phyloP scores from a whole-genome alignment of 2,113 vertebrate genomes.

The Trachemys scripta region DNA sequence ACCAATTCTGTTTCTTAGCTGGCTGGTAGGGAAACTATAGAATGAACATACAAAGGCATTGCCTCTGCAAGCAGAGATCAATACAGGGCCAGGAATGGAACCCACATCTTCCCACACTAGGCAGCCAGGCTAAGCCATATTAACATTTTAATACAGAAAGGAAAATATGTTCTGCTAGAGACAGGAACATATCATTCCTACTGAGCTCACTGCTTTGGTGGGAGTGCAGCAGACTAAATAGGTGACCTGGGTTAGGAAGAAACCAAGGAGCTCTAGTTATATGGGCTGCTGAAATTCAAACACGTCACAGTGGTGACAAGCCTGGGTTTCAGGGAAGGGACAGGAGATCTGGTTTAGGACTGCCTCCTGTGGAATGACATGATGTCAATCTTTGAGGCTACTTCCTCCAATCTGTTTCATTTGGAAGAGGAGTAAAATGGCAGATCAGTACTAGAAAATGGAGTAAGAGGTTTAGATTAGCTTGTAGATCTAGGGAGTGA shows the following conservation, averaged over 20 bases:
- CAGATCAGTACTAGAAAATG: slow-evolving; percentile 22
- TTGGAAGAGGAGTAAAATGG: slow-evolving; percentile 30
- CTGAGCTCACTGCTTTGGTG: not conserved
- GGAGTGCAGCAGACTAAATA: not conserved
- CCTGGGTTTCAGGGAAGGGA: not conserved
- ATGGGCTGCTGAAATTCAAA: not conserved
- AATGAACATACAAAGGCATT: not conserved
- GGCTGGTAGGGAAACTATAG: not conserved
- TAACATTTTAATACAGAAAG: not conserved
- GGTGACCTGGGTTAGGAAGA: not conserved
- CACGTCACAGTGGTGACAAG: not conserved
- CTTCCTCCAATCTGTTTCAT: slow-evolving; percentile 11
- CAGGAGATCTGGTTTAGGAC: not conserved
- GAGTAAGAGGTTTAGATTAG: slow-evolving; percentile 33
- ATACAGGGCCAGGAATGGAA: slow-evolving; percentile 36
- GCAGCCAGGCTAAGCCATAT: not conserved
- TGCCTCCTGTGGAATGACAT: not conserved
- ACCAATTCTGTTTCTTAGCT: not conserved
- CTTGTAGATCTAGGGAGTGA: slow-evolving; percentile 38
- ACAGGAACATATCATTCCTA: not conserved
- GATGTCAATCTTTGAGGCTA: not conserved
- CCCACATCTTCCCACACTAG: not conserved
- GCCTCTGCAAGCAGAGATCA: slow-evolving; percentile 31
- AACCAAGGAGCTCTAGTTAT: not conserved
- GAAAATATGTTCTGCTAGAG: not conserved